Evolutionary conservation across 1,140 invertebrate species (phyloP).

Genomic region (Hypsibius dujardini): DNA sequence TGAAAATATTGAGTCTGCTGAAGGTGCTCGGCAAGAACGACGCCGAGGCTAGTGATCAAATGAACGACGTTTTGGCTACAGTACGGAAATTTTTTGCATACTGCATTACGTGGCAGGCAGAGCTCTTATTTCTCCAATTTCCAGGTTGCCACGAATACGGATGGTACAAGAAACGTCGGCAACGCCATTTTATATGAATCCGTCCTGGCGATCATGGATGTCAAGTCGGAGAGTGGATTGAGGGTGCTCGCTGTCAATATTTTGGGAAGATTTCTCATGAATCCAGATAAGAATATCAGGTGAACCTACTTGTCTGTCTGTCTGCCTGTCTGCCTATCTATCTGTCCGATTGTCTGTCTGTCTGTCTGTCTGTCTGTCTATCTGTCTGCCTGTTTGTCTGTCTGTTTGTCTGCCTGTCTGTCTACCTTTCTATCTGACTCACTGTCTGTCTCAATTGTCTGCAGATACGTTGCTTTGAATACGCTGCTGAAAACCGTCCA

Average conservation of each 20-base stretch:
- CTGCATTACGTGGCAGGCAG: too few relatives aligned
- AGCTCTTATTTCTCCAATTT: too few relatives aligned
- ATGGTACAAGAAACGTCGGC: constrained; percentile 93
- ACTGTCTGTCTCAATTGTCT: too few relatives aligned
- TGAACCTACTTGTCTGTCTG: too few relatives aligned
- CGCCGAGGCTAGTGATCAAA: constrained; percentile 85
- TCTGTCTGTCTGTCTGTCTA: background rate
- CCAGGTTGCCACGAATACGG: constrained; percentile 82
- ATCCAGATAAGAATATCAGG: constrained; percentile 98
- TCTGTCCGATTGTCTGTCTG: too few relatives aligned
- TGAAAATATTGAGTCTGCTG: constrained; percentile 84
- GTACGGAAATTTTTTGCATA: constrained; percentile 32
- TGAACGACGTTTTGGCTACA: constrained; percentile 98
- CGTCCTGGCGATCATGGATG: constrained; percentile 93
- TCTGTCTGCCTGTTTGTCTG: background rate
- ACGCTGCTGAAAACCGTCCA: constrained; percentile 88
- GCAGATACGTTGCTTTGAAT: constrained; percentile 81
- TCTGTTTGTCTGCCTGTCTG: background rate
- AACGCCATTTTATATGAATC: constrained; percentile 96
- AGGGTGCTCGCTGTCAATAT: constrained; percentile 88
- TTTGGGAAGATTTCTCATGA: constrained; percentile 85
- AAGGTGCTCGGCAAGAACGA: constrained; percentile 88
- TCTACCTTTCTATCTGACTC: too few relatives aligned
- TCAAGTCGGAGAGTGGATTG: constrained; percentile 80
- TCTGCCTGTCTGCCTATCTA: too few relatives aligned